Conservation (phyloP, 2,797 vertebrate species). For the Smutsia temminckii region DNA sequence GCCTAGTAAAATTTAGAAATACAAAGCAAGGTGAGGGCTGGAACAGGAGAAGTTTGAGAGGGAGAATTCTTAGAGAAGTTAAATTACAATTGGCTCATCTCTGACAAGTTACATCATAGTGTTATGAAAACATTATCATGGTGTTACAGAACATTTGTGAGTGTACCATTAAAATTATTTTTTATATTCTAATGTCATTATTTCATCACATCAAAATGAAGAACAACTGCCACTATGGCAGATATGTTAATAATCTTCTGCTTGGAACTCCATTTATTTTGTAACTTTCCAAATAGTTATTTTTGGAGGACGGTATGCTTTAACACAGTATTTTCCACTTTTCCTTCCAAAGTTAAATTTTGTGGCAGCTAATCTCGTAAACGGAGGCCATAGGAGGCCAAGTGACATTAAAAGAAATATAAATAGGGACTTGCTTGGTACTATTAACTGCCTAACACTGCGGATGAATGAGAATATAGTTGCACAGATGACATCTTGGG, state of each 20-base stretch:
- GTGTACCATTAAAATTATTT: not conserved
- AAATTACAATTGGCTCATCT: conserved; percentile 12
- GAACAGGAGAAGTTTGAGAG: not conserved
- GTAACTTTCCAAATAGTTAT: conserved; percentile 47
- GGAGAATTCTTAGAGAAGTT: conserved; percentile 50
- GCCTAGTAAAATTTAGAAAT: conserved; percentile 37
- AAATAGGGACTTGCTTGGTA: not conserved
- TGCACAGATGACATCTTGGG: not conserved
- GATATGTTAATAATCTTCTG: conserved; percentile 41
- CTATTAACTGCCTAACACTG: not conserved
- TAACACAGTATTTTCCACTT: not conserved
- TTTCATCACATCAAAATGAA: conserved; percentile 65
- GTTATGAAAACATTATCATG: conserved; percentile 66
- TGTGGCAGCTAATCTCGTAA: not conserved
- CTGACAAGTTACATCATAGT: conserved; percentile 21
- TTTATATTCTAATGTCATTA: conserved; percentile 50
- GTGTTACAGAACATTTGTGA: conserved; percentile 63
- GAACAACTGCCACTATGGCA: conserved; percentile 35
- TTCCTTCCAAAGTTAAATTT: not conserved
- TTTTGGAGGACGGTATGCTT: not conserved
- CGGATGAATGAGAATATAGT: not conserved
- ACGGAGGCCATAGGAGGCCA: not conserved
- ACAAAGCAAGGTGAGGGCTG: conserved; percentile 1
- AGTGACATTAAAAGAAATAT: not conserved
- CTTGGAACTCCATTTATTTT: conserved; percentile 45